These are phyloP conservation scores for Laspeyria flexula DNA, from an alignment of 2,888 invertebrate species.

Conservation along the genomic window DNA sequence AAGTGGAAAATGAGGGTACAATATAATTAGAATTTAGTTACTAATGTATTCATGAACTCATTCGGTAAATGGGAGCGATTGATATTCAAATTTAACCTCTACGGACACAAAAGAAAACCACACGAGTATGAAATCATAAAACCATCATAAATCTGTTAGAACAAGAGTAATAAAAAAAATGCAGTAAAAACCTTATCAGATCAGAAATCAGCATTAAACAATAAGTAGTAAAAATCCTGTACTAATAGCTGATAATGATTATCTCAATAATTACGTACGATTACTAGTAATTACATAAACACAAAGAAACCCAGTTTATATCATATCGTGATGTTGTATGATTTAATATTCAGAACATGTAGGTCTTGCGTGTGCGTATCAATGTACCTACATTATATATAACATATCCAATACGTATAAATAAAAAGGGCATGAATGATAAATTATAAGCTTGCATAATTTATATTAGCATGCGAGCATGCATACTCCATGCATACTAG, in stretches of 20 bases:
- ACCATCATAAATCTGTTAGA: neutral
- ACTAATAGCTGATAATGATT: neutral
- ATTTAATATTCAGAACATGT: slow-evolving; percentile 39
- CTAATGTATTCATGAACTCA: neutral
- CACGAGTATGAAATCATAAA: neutral
- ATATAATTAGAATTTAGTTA: neutral
- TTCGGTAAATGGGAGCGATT: neutral
- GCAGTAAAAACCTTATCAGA: neutral
- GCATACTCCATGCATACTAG: too few species aligned
- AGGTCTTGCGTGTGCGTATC: slow-evolving; percentile 30
- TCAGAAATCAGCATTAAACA: too few species aligned
- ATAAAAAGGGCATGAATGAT: too few species aligned
- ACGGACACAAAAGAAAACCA: too few species aligned
- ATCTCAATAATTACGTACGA: slow-evolving; percentile 13
- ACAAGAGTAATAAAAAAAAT: neutral
- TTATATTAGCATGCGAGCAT: too few species aligned
- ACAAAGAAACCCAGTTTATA: slow-evolving; percentile 33
- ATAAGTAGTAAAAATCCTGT: too few species aligned
- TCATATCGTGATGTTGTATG: slow-evolving; percentile 17
- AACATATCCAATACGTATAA: too few species aligned
- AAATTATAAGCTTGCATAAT: too few species aligned
- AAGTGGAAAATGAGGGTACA: too few species aligned
- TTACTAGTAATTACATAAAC: neutral
- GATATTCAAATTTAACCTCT: neutral
- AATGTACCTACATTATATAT: too few species aligned